phyloP scores from a whole-genome alignment of 2,797 vertebrate genomes.

The Acipenser ruthenus region DNA sequence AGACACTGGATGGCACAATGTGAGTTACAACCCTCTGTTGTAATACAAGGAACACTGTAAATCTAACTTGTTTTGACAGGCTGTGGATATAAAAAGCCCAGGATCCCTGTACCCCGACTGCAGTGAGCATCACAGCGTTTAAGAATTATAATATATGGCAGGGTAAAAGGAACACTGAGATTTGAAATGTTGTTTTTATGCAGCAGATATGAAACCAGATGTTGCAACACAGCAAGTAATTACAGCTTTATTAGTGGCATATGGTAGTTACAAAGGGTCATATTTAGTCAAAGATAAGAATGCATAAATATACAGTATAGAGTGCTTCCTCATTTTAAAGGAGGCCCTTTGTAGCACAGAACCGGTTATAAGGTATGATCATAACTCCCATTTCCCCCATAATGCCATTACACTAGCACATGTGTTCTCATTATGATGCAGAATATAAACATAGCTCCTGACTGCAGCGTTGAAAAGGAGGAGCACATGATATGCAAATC shows the following conservation, averaged over 20 bases:
- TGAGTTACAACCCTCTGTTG: background rate
- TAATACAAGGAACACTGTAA: background rate
- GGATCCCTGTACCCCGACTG: background rate
- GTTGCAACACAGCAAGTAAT: background rate
- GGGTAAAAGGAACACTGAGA: background rate
- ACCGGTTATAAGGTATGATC: too few species aligned
- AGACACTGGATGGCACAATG: background rate
- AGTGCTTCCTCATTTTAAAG: too few species aligned
- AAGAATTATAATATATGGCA: background rate
- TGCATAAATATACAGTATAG: too few species aligned
- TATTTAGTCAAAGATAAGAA: too few species aligned
- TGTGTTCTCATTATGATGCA: too few species aligned
- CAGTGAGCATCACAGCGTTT: background rate
- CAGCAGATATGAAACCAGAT: background rate
- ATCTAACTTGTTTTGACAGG: conserved; percentile 8
- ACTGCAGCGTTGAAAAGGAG: too few species aligned
- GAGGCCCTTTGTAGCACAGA: too few species aligned
- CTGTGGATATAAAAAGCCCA: background rate
- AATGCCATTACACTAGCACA: too few species aligned
- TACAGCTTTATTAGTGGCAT: background rate
- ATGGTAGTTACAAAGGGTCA: background rate
- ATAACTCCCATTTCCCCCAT: too few species aligned
- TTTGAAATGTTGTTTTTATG: background rate
- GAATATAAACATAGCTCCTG: too few species aligned
- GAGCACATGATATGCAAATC: too few species aligned